These are phyloP conservation scores for Nannobrachium achirus DNA, from an alignment of 2,113 vertebrate genomes.

Conservation along the genomic window DNA sequence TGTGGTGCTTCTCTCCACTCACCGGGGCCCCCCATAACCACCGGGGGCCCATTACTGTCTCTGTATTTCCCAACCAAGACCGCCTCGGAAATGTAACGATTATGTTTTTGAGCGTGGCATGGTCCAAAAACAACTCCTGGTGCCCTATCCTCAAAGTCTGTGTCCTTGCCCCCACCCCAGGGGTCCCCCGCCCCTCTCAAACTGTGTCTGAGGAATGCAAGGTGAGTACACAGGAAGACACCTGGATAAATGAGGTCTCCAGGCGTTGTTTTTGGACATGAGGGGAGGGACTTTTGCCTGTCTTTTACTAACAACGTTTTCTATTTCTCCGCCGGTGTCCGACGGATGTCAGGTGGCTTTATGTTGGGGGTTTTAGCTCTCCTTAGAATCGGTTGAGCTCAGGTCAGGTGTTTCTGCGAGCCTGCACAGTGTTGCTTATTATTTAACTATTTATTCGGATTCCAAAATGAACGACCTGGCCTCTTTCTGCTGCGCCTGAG, in stretches of 20 bases:
- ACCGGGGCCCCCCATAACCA: constrained; percentile 38
- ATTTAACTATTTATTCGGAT: neutral
- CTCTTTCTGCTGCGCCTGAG: constrained; percentile 3
- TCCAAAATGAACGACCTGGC: neutral
- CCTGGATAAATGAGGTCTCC: constrained; percentile 8
- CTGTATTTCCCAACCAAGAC: constrained; percentile 83
- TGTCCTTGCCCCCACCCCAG: neutral
- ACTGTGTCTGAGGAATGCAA: neutral
- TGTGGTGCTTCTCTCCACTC: constrained; percentile 43
- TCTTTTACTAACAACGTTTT: constrained; percentile 37
- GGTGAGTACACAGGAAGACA: constrained; percentile 23
- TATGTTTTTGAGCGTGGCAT: constrained; percentile 65
- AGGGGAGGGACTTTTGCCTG: constrained; percentile 7
- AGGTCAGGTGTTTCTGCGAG: neutral
- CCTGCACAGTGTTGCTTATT: too few species aligned
- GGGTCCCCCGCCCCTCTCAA: neutral
- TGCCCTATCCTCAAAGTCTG: neutral
- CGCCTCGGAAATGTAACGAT: constrained; percentile 66
- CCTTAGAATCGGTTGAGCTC: neutral
- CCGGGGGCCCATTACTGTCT: constrained; percentile 60
- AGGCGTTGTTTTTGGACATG: constrained; percentile 65
- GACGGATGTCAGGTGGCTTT: constrained; percentile 32
- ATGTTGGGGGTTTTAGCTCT: constrained; percentile 51
- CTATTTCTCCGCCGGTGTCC: constrained; percentile 35
- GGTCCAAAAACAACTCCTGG: constrained; percentile 65